These are phyloP conservation scores for Atethmia centrago DNA, from an alignment of 2,888 invertebrate species.

Conservation along the genomic window DNA sequence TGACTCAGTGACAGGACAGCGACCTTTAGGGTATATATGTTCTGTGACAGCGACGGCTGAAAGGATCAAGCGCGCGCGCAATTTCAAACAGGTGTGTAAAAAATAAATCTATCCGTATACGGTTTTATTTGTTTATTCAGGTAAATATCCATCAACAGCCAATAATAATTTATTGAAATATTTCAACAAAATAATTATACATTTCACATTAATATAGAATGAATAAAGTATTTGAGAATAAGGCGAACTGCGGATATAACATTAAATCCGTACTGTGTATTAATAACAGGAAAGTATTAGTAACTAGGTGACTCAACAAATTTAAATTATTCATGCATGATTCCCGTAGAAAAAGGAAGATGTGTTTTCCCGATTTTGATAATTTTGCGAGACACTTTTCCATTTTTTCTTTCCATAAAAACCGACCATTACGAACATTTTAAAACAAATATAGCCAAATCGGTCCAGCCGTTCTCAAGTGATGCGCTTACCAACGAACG, in stretches of 20 bases:
- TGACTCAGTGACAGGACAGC: too few species aligned
- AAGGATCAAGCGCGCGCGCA: neutral
- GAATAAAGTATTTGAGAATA: conserved; percentile 53
- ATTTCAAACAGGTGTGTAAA: neutral
- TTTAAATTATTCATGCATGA: too few species aligned
- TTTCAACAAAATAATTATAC: conserved; percentile 69
- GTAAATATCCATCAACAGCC: conserved; percentile 73
- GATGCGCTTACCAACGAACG: too few species aligned
- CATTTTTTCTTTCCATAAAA: too few species aligned
- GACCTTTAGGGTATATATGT: too few species aligned
- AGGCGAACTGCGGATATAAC: conserved; percentile 53
- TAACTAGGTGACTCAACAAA: neutral
- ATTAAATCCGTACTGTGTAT: conserved; percentile 44
- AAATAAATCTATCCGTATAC: neutral
- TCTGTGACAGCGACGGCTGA: too few species aligned
- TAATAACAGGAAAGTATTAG: conserved; percentile 42
- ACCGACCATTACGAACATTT: too few species aligned
- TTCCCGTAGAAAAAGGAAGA: too few species aligned
- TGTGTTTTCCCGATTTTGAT: too few species aligned
- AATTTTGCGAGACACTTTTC: too few species aligned
- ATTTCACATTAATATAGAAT: conserved; percentile 51
- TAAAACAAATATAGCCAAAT: too few species aligned
- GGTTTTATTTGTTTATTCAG: conserved; percentile 62
- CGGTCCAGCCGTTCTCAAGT: too few species aligned
- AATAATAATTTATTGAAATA: conserved; percentile 71